Conservation (phyloP, 1,140 invertebrate species). For the Adoxophyes honmai region DNA sequence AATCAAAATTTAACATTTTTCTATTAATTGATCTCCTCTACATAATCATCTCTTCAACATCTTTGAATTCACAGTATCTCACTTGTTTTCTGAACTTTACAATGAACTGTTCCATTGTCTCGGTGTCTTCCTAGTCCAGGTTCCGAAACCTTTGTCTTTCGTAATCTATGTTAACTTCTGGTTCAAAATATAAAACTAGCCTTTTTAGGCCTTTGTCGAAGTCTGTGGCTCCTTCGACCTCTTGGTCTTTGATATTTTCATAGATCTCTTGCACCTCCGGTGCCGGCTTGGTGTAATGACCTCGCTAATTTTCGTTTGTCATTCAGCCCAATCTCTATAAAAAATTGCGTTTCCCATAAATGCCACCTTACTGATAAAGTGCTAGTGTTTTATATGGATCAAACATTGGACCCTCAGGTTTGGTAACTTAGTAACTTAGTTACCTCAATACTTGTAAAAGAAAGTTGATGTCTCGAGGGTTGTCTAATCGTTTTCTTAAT, state of each 20-base stretch:
- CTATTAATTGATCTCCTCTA: neutral
- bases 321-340: neutral
- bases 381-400: neutral
- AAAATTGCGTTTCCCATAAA: neutral
- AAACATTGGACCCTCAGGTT: slow-evolving; percentile 8
- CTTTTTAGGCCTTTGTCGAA: too few species aligned
- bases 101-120: slow-evolving; percentile 4
- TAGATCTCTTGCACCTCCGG: too few species aligned
- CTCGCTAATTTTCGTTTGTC: neutral
- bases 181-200: too few species aligned
- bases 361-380: neutral
- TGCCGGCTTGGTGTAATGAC: slow-evolving; percentile 8
- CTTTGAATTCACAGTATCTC: neutral
- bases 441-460: too few species aligned
- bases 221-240: neutral
- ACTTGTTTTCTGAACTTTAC: neutral
- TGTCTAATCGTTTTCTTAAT: too few species aligned
- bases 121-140: neutral
- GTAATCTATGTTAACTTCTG: slow-evolving; percentile 3
- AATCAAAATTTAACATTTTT: neutral
- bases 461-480: too few species aligned
- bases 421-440: too few species aligned
- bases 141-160: slow-evolving; percentile 9
- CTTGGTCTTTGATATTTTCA: neutral
- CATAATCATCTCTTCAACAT: neutral